phyloP scores from a whole-genome alignment of 2,113 vertebrate species.

The Poeciliopsis occidentalis region DNA sequence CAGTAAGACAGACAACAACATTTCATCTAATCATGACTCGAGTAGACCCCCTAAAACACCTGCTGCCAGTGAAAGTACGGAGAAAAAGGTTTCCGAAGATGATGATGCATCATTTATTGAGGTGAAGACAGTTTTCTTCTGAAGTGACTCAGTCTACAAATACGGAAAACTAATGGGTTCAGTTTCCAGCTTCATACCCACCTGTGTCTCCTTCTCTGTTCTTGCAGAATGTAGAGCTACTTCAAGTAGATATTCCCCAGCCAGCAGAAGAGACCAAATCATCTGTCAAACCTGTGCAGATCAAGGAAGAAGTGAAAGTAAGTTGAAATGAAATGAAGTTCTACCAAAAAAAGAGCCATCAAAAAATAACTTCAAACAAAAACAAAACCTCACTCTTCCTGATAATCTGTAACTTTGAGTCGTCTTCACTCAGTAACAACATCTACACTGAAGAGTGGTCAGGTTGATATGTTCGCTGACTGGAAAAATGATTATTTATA shows the following conservation, averaged over 20 bases:
- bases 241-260: slow-evolving; percentile 17
- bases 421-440: not conserved
- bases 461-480: too few species aligned
- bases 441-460: too few species aligned
- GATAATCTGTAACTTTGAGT: too few species aligned
- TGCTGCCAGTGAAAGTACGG: slow-evolving; percentile 27
- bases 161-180: not conserved
- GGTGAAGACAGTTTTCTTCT: slow-evolving; percentile 39
- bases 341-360: not conserved
- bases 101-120: slow-evolving; percentile 62
- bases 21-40: slow-evolving; percentile 1
- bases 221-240: slow-evolving; percentile 54
- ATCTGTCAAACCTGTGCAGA: slow-evolving; percentile 12
- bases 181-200: not conserved
- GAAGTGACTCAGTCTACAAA: not conserved
- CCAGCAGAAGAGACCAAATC: slow-evolving; percentile 20
- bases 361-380: too few species aligned
- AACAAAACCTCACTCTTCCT: too few species aligned
- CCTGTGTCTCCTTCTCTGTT: slow-evolving; percentile 7
- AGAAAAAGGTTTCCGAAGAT: slow-evolving; percentile 39
- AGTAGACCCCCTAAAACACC: slow-evolving; percentile 5
- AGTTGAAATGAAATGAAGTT: slow-evolving; percentile 17
- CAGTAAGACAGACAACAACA: slow-evolving; percentile 65
- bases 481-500: not conserved
- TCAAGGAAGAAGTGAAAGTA: slow-evolving; percentile 71